Conservation (phyloP, 1,140 invertebrate genomes). For the Harpegnathos saltator region DNA sequence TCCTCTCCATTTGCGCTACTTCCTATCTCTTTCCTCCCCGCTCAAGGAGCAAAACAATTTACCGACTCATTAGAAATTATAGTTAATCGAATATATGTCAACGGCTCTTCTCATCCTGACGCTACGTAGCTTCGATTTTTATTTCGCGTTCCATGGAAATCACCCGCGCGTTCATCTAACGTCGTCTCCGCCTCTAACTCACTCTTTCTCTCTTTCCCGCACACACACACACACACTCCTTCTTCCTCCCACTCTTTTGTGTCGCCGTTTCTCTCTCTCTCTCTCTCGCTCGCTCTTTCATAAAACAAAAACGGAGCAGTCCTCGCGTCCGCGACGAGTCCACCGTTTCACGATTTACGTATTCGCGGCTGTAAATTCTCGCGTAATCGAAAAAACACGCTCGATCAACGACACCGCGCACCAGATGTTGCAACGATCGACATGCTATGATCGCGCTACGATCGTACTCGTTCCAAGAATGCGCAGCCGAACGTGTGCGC, state of each 20-base stretch:
- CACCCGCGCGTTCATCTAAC: conserved; percentile 19
- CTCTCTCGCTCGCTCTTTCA: neutral
- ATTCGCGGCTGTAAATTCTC: neutral
- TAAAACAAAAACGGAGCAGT: conserved; percentile 1
- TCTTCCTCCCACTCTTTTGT: neutral
- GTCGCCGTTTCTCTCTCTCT: conserved; percentile 2
- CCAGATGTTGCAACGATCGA: conserved; percentile 45
- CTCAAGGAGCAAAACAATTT: neutral
- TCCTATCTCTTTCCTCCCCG: neutral
- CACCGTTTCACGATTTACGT: neutral
- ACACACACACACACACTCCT: neutral
- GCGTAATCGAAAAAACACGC: neutral
- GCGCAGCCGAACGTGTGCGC: neutral
- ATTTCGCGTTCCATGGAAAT: conserved; percentile 50
- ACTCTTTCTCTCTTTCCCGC: neutral
- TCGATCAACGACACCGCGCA: neutral
- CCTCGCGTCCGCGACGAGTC: conserved; percentile 3
- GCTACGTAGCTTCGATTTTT: conserved; percentile 34
- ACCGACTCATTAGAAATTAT: conserved; percentile 1
- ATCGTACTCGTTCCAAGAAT: conserved; percentile 1
- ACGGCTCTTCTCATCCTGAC: conserved; percentile 20
- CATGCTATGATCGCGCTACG: neutral
- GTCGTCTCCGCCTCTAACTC: neutral
- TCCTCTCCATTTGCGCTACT: neutral
- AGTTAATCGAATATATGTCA: neutral